Base-by-base conservation (phyloP, 1,140 invertebrate species). In the Myzus persicae region DNA sequence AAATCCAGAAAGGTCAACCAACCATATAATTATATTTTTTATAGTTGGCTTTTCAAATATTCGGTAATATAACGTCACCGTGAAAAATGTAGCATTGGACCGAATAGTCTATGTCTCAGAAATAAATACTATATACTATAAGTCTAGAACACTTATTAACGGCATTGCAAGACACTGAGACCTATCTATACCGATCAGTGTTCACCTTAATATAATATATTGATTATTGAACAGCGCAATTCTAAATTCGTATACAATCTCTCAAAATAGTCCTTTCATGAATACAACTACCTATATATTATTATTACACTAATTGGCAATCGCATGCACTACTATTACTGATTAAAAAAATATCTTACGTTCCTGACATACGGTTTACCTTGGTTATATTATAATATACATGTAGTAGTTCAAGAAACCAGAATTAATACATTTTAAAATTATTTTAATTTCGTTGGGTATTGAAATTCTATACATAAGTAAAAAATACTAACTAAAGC, bases 101-200 rank as follows among this genome's bases (percentile, higher is more conserved):
- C 4, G 18, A 20, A n/a, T 1, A 76, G n/a, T 76, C 14, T n/a
- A n/a, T n/a, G 20, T n/a, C 31, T 76, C 18, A n/a, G 14, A 76
- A 76, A 76, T 76, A 76, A n/a, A 76, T n/a, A 76, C 59, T 76
- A n/a, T 76, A 76, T n/a, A n/a, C n/a, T n/a, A n/a, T n/a, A n/a
- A n/a, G n/a, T n/a, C n/a, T n/a, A n/a, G n/a, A n/a, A n/a, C 14
- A 36, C n/a, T 76, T 76, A 18, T 76, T 76, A 18, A 76, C 31
- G n/a, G 14, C 3, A n/a, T n/a, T n/a, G 11, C 6, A n/a, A 76
- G 6, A 76, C 5, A 76, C 14, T 76, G n/a, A 76, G 14, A 76
- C 31, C n/a, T 76, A 76, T 76, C 31, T 31, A 2, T 7, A 18
- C 59, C n/a, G 18, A n/a, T n/a, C 9, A 76, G 14, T n/a, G 20